These are phyloP conservation scores for Lerema accius DNA, from an alignment of 1,140 invertebrate genomes.

Conservation along the genomic window DNA sequence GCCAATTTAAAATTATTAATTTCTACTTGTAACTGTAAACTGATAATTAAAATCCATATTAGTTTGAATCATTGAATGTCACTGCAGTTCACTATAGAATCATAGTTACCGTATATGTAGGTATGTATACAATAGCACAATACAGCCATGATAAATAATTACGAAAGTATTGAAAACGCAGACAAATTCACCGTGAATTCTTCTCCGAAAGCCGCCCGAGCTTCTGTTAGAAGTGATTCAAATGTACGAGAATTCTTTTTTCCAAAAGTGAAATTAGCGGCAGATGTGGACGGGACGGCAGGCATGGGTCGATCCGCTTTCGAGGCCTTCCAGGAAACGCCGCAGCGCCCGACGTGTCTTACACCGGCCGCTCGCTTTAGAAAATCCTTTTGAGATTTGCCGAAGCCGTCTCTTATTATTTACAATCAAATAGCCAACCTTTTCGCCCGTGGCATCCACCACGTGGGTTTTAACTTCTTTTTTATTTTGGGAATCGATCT, in stretches of 20 bases:
- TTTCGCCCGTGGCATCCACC: conserved; percentile 20
- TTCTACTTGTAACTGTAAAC: too few species aligned
- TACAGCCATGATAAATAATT: neutral
- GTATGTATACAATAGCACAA: too few species aligned
- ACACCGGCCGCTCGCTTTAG: conserved; percentile 52
- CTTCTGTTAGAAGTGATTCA: conserved; percentile 44
- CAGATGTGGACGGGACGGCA: conserved; percentile 65
- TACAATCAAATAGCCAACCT: conserved; percentile 32
- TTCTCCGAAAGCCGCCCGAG: conserved; percentile 14
- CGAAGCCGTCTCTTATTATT: conserved; percentile 60
- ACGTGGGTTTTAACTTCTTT: conserved; percentile 28
- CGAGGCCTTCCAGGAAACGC: conserved; percentile 70
- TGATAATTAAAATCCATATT: too few species aligned
- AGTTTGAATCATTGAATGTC: too few species aligned
- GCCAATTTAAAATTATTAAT: too few species aligned
- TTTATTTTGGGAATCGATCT: conserved; percentile 13
- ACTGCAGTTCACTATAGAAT: too few species aligned
- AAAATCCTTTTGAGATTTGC: conserved; percentile 68
- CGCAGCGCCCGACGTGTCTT: conserved; percentile 50
- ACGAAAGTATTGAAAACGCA: conserved; percentile 4
- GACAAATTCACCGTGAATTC: conserved; percentile 14
- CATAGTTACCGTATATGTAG: too few species aligned
- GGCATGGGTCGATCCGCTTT: conserved; percentile 56
- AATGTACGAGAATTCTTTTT: conserved; percentile 49
- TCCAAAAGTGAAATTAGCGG: conserved; percentile 66